Evolutionary conservation across 1,140 invertebrate species (phyloP), one percentile per base, ranked within the genome.

Genomic region (Choristoneura fumiferana): DNA sequence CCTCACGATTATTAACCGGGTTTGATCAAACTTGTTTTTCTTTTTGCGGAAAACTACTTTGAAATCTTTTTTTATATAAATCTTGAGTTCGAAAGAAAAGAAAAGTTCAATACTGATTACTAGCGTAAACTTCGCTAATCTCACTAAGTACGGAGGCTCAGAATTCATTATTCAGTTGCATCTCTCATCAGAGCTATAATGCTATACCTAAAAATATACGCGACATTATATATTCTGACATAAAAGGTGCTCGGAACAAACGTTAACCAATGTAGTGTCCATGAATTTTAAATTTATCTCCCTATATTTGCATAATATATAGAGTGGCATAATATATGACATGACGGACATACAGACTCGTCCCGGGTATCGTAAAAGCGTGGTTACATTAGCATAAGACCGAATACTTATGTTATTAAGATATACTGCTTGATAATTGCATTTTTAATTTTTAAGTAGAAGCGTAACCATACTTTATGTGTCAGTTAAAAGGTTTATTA

Each of bases 371-470:
- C 55, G 38, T 73, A 72, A 76, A 70, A 72, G 64, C 69, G 38
- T 64, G 57, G 52, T 45, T 37, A 58, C 62, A 76, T 78, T 78
- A 70, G 63, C 69, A 78, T 75, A 66, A 49, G 38, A 38, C 53
- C 56, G 61, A 68, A 67, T 65, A 60, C 59, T 49, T 49, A 4
- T 10, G 58, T 63, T 65, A 64, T 71, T 71, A 71, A 65, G 65
- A 67, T 67, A 71, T 68, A 58, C 57, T 13, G 36, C 36, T 33
- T 33, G 55, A 54, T 69, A 53, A 45, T 59, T 63, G 52, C 38
- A 18, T 62, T 53, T 63, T 60, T 54, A 43, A 29, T 61, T 18
- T n/a, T 54, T 54, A 55, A 43, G 58, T 54, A 60, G 62, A 59
- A 35, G 29, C n/a, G 13, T 14, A 8, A 22, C 22, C 15, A 15